These are phyloP conservation scores for Oxyura jamaicensis DNA, from an alignment of 2,113 vertebrate species.

Conservation along the genomic window DNA sequence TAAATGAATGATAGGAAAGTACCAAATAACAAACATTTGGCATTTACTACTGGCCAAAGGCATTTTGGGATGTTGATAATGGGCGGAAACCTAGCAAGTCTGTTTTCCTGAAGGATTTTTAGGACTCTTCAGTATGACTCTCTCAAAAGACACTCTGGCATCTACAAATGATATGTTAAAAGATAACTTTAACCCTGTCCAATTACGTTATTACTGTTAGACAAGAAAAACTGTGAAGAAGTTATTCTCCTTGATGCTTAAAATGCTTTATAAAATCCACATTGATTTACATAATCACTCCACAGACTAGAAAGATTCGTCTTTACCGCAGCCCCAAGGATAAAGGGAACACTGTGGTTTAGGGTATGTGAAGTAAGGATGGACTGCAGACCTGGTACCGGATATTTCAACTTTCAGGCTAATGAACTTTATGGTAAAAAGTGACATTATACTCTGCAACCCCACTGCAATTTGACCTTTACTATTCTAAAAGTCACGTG, in stretches of 20 bases:
- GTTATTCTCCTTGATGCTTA: background rate
- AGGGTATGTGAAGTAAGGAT: background rate
- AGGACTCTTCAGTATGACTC: background rate
- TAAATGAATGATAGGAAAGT: slow-evolving; percentile 27
- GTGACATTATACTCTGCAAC: background rate
- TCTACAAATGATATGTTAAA: background rate
- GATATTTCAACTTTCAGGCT: background rate
- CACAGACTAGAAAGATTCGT: slow-evolving; percentile 3
- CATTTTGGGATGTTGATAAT: slow-evolving; percentile 10
- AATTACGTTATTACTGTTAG: slow-evolving; percentile 18
- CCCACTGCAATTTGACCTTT: background rate
- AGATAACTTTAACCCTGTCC: background rate
- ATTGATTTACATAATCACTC: slow-evolving; percentile 38
- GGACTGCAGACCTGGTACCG: background rate
- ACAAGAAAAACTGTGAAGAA: background rate
- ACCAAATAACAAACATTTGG: slow-evolving; percentile 34
- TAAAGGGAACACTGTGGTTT: background rate
- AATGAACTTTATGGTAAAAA: background rate
- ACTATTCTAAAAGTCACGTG: background rate
- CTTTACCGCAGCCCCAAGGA: background rate
- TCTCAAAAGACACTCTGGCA: background rate
- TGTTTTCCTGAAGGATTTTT: slow-evolving; percentile 10
- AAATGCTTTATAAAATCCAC: slow-evolving; percentile 2
- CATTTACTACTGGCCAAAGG: slow-evolving; percentile 41
- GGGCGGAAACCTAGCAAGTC: background rate